These are phyloP conservation scores for Rhopalosiphum nymphaeae DNA, from an alignment of 2,888 invertebrate genomes.

Conservation along the genomic window DNA sequence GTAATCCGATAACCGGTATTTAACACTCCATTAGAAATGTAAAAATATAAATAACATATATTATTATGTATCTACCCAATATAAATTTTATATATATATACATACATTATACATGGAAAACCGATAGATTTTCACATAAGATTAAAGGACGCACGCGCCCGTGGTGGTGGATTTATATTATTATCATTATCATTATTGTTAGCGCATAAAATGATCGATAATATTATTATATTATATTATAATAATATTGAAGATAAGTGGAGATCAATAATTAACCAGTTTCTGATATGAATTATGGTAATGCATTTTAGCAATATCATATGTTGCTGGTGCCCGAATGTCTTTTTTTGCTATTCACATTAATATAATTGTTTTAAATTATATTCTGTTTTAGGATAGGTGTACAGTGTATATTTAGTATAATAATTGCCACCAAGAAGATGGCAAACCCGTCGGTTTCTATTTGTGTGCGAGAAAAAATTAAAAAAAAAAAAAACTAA, in stretches of 20 bases:
- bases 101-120: neutral
- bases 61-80: conserved; percentile 6
- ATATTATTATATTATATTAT: neutral
- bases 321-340: neutral
- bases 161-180: neutral
- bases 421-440: neutral
- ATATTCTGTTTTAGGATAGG: neutral
- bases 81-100: neutral
- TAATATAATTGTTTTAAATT: neutral
- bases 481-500: neutral
- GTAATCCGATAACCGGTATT: conserved; percentile 51
- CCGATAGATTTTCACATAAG: neutral
- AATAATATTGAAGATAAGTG: neutral
- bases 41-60: conserved; percentile 33
- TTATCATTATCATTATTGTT: conserved; percentile 6
- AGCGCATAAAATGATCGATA: neutral
- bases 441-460: neutral
- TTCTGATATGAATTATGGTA: neutral
- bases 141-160: neutral
- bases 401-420: too few species aligned
- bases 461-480: neutral
- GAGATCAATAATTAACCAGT: neutral
- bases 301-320: neutral
- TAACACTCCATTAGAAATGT: conserved; percentile 45
- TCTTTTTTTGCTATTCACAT: neutral